Conservation (phyloP, 2,888 invertebrate genomes). For the Rhingia campestris region DNA sequence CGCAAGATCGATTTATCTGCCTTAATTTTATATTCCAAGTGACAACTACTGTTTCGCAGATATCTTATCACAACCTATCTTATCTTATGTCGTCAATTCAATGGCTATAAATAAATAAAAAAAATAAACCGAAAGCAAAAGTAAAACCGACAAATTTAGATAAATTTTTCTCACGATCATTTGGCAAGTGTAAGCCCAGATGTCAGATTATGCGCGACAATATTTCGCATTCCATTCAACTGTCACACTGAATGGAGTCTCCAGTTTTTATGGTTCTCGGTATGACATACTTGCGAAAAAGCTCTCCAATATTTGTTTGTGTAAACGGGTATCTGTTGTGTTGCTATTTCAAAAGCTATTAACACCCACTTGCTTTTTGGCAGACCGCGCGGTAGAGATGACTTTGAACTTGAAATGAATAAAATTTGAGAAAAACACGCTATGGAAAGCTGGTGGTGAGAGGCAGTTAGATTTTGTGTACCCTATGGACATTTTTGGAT, state of each 20-base stretch:
- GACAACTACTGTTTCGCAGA: no score
- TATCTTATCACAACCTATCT: not conserved
- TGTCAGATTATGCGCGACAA: not conserved
- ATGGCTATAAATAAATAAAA: not conserved
- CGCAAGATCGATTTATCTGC: not conserved
- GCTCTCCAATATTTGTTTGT: not conserved
- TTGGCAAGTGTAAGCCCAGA: not conserved
- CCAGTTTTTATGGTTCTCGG: constrained; percentile 1
- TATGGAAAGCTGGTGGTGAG: not conserved
- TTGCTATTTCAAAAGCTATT: constrained; percentile 13
- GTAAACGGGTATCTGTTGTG: no score
- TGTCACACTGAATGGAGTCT: constrained; percentile 12
- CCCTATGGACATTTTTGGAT: constrained; percentile 1
- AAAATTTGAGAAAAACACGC: not conserved
- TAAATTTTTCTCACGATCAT: constrained; percentile 22
- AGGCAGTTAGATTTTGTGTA: not conserved
- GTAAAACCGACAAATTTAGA: not conserved
- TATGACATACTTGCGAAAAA: not conserved
- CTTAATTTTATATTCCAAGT: no score
- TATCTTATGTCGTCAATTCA: not conserved
- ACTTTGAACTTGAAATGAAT: constrained; percentile 45
- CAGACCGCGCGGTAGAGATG: constrained; percentile 6
- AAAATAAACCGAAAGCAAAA: not conserved
- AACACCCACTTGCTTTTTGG: constrained; percentile 21
- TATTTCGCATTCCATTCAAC: constrained; percentile 11